phyloP scores from a whole-genome alignment of 2,888 invertebrate species.

The Brachyopa scutellaris region DNA sequence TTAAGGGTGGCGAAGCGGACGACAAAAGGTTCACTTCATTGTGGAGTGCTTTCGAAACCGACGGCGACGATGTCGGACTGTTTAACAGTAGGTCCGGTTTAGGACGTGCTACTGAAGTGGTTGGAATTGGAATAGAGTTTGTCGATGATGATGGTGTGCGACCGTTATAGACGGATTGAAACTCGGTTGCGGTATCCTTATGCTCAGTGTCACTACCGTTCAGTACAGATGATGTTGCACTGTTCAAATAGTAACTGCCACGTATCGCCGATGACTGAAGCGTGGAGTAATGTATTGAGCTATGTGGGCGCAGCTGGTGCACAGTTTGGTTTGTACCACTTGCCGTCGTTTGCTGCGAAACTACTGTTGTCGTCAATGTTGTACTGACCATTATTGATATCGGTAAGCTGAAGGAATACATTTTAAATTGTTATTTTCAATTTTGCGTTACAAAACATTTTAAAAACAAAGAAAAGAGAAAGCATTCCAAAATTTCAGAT shows the following conservation, averaged over 20 bases:
- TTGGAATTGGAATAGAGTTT: slow-evolving; percentile 73
- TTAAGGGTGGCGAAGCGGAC: slow-evolving; percentile 83
- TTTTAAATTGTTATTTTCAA: too few relatives aligned
- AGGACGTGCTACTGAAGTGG: slow-evolving; percentile 71
- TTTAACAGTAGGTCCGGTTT: slow-evolving; percentile 56
- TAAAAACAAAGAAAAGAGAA: background rate
- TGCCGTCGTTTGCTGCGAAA: slow-evolving; percentile 81
- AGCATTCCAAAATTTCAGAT: background rate
- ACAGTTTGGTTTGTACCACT: slow-evolving; percentile 77
- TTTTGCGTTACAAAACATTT: too few relatives aligned
- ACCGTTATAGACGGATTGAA: slow-evolving; percentile 27
- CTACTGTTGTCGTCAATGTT: slow-evolving; percentile 82
- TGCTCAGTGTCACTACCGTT: slow-evolving; percentile 47
- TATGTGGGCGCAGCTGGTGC: slow-evolving; percentile 73
- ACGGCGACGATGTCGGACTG: slow-evolving; percentile 60
- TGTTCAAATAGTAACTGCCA: slow-evolving; percentile 71
- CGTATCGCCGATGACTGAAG: slow-evolving; percentile 70
- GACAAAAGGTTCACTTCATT: slow-evolving; percentile 75
- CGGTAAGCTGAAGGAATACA: slow-evolving; percentile 77
- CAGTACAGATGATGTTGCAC: slow-evolving; percentile 7
- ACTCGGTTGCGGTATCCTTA: slow-evolving; percentile 57
- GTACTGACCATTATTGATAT: slow-evolving; percentile 82
- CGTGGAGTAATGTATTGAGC: slow-evolving; percentile 73
- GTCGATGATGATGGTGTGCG: slow-evolving; percentile 75
- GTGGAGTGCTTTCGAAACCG: slow-evolving; percentile 54